Conservation (phyloP, 1,140 invertebrate genomes). For the Branchinecta lynchi region DNA sequence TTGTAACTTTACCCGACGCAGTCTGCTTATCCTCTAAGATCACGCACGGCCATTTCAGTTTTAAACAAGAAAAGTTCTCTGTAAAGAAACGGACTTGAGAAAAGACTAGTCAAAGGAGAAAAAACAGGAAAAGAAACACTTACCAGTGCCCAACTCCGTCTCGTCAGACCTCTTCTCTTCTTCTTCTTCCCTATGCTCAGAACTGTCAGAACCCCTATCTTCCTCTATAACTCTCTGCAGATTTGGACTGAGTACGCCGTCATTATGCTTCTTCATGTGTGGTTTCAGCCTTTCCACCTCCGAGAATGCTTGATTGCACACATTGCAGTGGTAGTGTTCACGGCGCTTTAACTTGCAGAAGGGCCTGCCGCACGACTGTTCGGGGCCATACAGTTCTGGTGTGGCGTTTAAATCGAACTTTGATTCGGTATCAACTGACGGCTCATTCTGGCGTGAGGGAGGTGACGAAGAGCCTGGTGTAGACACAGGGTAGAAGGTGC, state of each 20-base stretch:
- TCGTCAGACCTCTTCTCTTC: slow-evolving; percentile 26
- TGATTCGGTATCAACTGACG: background rate
- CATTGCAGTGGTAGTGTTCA: slow-evolving; percentile 67
- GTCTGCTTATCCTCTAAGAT: too few relatives aligned
- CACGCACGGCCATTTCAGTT: too few relatives aligned
- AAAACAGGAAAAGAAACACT: too few relatives aligned
- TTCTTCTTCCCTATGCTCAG: slow-evolving; percentile 35
- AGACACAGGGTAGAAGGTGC: slow-evolving; percentile 80
- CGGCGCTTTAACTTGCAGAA: slow-evolving; percentile 73
- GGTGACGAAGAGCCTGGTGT: slow-evolving; percentile 25
- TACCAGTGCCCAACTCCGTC: slow-evolving; percentile 13
- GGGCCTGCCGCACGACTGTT: slow-evolving; percentile 55
- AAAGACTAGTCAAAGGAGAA: too few relatives aligned
- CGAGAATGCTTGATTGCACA: slow-evolving; percentile 64
- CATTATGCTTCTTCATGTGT: slow-evolving; percentile 52
- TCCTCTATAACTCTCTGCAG: slow-evolving; percentile 17
- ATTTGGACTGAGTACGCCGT: slow-evolving; percentile 35
- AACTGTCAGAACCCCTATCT: slow-evolving; percentile 20
- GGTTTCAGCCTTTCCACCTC: slow-evolving; percentile 47
- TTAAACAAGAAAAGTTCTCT: too few relatives aligned
- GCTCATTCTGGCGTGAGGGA: background rate
- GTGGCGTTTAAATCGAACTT: slow-evolving; percentile 15
- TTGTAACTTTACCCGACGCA: too few relatives aligned
- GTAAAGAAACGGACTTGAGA: too few relatives aligned
- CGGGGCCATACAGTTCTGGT: slow-evolving; percentile 33